Evolutionary conservation across 2,888 invertebrate species (phyloP), one percentile per base, ranked within the genome.

Genomic region (Folsomia manolachei): DNA sequence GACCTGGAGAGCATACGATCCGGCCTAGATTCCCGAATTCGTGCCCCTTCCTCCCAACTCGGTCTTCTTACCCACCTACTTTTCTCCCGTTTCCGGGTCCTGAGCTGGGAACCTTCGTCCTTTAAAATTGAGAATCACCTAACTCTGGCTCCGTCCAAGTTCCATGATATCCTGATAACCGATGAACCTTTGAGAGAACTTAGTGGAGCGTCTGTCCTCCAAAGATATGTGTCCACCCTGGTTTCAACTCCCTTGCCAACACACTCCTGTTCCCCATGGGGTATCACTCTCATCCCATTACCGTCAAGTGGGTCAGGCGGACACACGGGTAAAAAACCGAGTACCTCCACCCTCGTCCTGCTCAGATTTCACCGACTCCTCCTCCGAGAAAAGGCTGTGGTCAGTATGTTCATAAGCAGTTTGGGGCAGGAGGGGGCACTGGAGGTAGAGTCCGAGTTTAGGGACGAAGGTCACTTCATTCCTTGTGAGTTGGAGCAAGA

Each of bases 61-160:
- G 1, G 1, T 7, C 14, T 52, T 24, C 52, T 66, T 2, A 1
- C 2, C 2, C 39, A 51, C 23, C 21, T 4, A 2, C 25, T 66
- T 2, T 21, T 9, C 18, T 27, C 23, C 9, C 51, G 52, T 14
- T 25, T 66, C n/a, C 4, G 23, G 2, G 27, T 66, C 19, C 27
- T 27, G 51, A 52, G 2, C 7, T 66, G 51, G 51, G 65, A 66
- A 66, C 27, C 7, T 4, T 26, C 9, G 2, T n/a, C 27, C 21
- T 64, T 64, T 7, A 26, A 64, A 2, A 26, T 64, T 11, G 27
- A 26, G 11, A 27, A 66, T n/a, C 65, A 66, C 65, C 51, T 66
- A 21, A 9, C 19, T 7, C 52, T 21, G 24, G 52, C 65, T 18
- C 51, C 39, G 1, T 21, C 52, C 18, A 66, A 66, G 21, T 66